Percentiles rank a stretch among this genome's conserved stretches.
These are phyloP conservation scores for Urophycis tenuis DNA, from an alignment of 2,797 vertebrate genomes.

Conservation along the genomic window DNA sequence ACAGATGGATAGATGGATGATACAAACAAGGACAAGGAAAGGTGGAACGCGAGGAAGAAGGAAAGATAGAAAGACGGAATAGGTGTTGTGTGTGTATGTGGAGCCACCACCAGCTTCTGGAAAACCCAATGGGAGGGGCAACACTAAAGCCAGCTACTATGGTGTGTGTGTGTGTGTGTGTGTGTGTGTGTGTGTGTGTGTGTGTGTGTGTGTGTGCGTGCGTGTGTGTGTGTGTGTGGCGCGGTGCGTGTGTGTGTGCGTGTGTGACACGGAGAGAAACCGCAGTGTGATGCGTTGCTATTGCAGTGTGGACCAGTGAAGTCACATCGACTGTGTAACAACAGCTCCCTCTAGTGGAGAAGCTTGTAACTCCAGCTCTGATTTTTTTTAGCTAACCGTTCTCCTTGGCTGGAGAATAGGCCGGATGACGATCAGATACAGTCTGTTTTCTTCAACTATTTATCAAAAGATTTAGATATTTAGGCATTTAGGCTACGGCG, in stretches of 20 bases:
- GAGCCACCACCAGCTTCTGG: conserved; percentile 28
- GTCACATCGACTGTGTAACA: neutral
- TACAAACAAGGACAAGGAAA: too few relatives aligned
- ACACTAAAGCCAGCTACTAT: neutral
- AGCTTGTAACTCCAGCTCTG: neutral
- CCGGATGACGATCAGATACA: neutral
- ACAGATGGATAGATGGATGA: too few relatives aligned
- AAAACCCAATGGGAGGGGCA: conserved; percentile 28
- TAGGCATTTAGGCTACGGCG: too few relatives aligned
- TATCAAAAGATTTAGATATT: too few relatives aligned
- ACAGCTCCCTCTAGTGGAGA: neutral
- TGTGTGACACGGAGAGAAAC: neutral
- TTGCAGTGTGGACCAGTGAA: neutral
- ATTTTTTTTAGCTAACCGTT: neutral
- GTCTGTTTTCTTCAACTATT: too few relatives aligned
- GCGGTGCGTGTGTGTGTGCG: neutral
- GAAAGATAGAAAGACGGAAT: neutral
- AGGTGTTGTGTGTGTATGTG: conserved; percentile 19
- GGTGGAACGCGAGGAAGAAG: neutral
- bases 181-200: conserved; percentile 14
- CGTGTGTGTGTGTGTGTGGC: conserved; percentile 1
- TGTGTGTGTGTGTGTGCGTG: conserved; percentile 18
- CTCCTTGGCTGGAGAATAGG: neutral
- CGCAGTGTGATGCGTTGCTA: neutral
- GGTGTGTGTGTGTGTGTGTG: conserved; percentile 7